Evolutionary conservation across 2,888 invertebrate genomes (phyloP), one percentile per base, ranked within the genome.

Genomic region (Minunthozetes semirufus): DNA sequence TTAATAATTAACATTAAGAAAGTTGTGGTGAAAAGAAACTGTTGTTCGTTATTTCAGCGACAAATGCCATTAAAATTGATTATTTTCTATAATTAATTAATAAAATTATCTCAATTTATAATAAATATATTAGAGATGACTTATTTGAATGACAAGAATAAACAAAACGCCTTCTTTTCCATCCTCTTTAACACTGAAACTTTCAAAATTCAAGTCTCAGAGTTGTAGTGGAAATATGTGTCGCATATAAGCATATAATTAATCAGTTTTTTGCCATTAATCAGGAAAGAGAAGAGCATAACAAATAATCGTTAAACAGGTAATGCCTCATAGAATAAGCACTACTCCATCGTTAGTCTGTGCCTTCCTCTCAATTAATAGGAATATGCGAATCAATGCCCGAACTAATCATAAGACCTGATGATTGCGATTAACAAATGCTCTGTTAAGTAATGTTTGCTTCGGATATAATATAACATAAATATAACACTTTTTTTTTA

Each of bases 301-400:
- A 63, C 61, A 63, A 63, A 63, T 63, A 63, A 25, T 29, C 27
- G 61, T 63, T 5, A 63, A 63, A 29, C 61, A 63, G 61, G 61
- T 63, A 63, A 63, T 63, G 61, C 61, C 27, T 63, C 61, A 63
- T 27, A 29, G 61, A 63, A 63, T 56, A 56, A 29, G 59, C 59
- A 33, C 33, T 8, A 33, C 33, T 33, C 33, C 33, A 33, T 33
- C 33, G 33, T 33, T 33, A 33, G 33, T 33, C 33, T 33, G 33
- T 33, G 33, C 33, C 33, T 33, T 33, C 33, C 33, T 33, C 33
- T 33, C 33, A 33, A 33, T 33, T 33, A 33, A 5, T 48, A 6
- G 15, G 3, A 48, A 48, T n/a, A 48, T 48, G n/a, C n/a, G 25
- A 56, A 56, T 22, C 56, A 56, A 56, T 56, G 56, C 15, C n/a